These are phyloP conservation scores for Clarias gariepinus DNA, from an alignment of 2,113 vertebrate genomes.

Conservation along the genomic window DNA sequence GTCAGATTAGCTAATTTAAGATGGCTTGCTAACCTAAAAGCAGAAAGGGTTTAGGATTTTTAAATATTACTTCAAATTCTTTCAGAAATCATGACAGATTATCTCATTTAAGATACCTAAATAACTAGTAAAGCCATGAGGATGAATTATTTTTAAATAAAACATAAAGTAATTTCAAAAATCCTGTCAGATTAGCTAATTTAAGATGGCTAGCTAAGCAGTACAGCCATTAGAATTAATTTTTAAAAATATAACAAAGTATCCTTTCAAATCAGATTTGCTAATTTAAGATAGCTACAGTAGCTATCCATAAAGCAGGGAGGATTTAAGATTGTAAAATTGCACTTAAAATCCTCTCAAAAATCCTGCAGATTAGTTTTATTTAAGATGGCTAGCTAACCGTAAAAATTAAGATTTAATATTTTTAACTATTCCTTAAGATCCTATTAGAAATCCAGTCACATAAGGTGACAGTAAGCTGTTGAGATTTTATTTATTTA, in stretches of 20 bases:
- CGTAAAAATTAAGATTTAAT: neutral
- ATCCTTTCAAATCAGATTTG: neutral
- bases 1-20: neutral
- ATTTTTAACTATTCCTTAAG: neutral
- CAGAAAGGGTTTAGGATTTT: too few species aligned
- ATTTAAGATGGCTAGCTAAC: neutral
- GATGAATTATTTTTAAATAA: neutral
- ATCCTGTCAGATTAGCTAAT: neutral
- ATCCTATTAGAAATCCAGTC: neutral
- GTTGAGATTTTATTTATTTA: too few species aligned
- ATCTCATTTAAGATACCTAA: neutral
- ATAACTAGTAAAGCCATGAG: neutral
- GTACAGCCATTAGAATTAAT: neutral
- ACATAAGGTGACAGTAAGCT: neutral
- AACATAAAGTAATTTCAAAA: neutral
- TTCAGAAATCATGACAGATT: neutral
- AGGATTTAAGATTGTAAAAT: neutral
- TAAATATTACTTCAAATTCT: neutral
- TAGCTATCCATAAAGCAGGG: too few species aligned
- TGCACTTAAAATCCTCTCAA: neutral
- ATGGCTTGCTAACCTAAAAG: neutral
- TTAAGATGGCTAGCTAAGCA: neutral
- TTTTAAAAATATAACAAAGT: neutral
- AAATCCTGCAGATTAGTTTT: neutral
- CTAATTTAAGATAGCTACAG: too few species aligned